These are phyloP conservation scores for Zaprionus lachaisei DNA, from an alignment of 1,140 invertebrate species.

Conservation along the genomic window DNA sequence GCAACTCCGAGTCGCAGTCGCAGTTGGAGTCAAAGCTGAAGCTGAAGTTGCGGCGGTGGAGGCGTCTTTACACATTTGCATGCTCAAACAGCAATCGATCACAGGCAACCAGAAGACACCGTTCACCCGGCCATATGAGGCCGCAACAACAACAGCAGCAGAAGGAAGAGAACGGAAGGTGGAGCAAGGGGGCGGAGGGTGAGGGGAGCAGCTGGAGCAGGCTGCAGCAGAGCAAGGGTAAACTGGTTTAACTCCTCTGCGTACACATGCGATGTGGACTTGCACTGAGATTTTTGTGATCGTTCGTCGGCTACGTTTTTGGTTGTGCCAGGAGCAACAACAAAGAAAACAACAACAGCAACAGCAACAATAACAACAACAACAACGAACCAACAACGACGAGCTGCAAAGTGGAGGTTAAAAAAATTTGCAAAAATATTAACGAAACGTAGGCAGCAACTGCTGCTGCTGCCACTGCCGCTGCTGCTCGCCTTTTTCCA, in stretches of 20 bases:
- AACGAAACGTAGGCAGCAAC: slow-evolving; percentile 77
- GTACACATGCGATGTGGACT: slow-evolving; percentile 44
- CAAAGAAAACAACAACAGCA: slow-evolving; percentile 33
- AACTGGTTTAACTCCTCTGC: slow-evolving; percentile 50
- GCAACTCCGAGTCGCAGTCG: slow-evolving; percentile 28
- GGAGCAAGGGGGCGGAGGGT: background rate
- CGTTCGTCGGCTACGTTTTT: slow-evolving; percentile 47
- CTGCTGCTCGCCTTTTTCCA: slow-evolving; percentile 77
- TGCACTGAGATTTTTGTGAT: slow-evolving; percentile 48
- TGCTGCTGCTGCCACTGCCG: slow-evolving; percentile 44
- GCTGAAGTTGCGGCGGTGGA: slow-evolving; percentile 65
- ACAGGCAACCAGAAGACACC: slow-evolving; percentile 53
- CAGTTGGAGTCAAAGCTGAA: slow-evolving; percentile 18
- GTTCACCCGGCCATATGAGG: slow-evolving; percentile 60
- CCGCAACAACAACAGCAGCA: slow-evolving; percentile 10
- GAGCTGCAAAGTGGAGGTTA: slow-evolving; percentile 79
- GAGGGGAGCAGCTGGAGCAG: slow-evolving; percentile 14
- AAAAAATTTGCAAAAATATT: slow-evolving; percentile 82
- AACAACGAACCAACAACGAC: slow-evolving; percentile 14
- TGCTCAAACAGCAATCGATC: slow-evolving; percentile 82
- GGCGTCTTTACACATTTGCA: slow-evolving; percentile 83
- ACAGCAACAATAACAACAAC: slow-evolving; percentile 17
- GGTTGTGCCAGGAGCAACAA: slow-evolving; percentile 43
- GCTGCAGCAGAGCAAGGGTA: slow-evolving; percentile 2
- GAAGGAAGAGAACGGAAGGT: background rate